Conservation (phyloP, 2,888 invertebrate species). For the Thecophora atra region DNA sequence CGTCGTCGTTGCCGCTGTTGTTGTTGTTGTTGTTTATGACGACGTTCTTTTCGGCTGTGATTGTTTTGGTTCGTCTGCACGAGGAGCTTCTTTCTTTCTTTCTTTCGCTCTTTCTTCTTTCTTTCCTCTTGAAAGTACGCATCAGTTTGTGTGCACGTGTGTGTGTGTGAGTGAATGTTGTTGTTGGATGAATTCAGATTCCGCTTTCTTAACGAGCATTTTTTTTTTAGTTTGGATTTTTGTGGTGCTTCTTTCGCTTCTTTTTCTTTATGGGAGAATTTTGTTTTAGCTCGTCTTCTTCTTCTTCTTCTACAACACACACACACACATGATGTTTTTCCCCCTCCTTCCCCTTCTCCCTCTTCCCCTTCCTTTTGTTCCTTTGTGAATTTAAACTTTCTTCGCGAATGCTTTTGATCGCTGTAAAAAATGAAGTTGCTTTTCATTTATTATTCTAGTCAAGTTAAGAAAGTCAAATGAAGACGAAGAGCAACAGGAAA, state of each 20-base stretch:
- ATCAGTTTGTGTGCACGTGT: background rate
- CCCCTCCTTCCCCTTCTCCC: conserved; percentile 51
- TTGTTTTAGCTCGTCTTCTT: background rate
- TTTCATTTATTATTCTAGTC: conserved; percentile 34
- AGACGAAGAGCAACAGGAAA: background rate
- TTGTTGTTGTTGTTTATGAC: conserved; percentile 7
- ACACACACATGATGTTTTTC: conserved; percentile 14
- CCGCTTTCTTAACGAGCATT: conserved; percentile 26
- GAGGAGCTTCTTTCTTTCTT: conserved; percentile 1
- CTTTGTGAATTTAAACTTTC: conserved; percentile 55
- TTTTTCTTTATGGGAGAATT: background rate
- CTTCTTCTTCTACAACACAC: conserved; percentile 3
- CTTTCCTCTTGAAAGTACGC: background rate
- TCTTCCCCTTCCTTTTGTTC: conserved; percentile 51
- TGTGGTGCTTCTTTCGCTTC: background rate
- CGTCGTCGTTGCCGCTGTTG: conserved; percentile 21
- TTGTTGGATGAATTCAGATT: background rate
- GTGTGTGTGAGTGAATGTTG: background rate
- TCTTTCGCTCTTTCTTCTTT: background rate
- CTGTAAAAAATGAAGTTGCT: conserved; percentile 37
- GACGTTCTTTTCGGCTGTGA: conserved; percentile 1
- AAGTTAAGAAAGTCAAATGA: background rate
- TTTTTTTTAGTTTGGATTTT: background rate
- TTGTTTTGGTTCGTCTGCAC: conserved; percentile 25
- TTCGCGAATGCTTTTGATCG: conserved; percentile 48